phyloP scores from a whole-genome alignment of 2,888 invertebrate species.

The Anthrax anthrax region DNA sequence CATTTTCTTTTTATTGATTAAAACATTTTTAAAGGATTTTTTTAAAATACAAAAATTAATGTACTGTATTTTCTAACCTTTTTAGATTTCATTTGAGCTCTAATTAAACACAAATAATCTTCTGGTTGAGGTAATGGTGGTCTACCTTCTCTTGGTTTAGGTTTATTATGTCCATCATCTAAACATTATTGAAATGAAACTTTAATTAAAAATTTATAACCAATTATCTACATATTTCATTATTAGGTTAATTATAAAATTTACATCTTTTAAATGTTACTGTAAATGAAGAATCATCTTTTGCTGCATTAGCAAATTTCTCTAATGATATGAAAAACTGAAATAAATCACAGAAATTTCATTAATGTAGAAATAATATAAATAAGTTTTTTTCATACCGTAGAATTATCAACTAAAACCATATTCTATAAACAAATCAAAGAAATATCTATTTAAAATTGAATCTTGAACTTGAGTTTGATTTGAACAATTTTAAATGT shows the following conservation, averaged over 20 bases:
- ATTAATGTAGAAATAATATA: background rate
- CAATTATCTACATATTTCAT: background rate
- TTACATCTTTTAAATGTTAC: slow-evolving; percentile 91
- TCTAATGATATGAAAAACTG: slow-evolving; percentile 30
- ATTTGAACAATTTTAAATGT: no score
- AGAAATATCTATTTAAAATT: no score
- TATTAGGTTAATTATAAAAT: slow-evolving; percentile 36
- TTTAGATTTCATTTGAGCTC: slow-evolving; percentile 56
- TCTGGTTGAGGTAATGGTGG: slow-evolving; percentile 44
- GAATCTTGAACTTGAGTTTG: no score
- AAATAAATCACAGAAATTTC: slow-evolving; percentile 7
- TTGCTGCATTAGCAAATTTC: slow-evolving; percentile 68
- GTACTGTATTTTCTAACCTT: slow-evolving; percentile 19
- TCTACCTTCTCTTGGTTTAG: slow-evolving; percentile 53
- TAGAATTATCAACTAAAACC: slow-evolving; percentile 33
- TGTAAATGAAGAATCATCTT: slow-evolving; percentile 60
- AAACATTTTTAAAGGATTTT: background rate
- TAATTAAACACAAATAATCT: slow-evolving; percentile 69
- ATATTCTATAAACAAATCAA: slow-evolving; percentile 16
- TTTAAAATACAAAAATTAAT: background rate
- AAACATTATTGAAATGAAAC: slow-evolving; percentile 18
- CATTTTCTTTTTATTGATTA: no score
- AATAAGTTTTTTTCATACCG: slow-evolving; percentile 17
- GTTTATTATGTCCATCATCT: slow-evolving; percentile 71
- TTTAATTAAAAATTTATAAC: no score